Conservation (phyloP, 2,888 invertebrate species). For the Empis livida region DNA sequence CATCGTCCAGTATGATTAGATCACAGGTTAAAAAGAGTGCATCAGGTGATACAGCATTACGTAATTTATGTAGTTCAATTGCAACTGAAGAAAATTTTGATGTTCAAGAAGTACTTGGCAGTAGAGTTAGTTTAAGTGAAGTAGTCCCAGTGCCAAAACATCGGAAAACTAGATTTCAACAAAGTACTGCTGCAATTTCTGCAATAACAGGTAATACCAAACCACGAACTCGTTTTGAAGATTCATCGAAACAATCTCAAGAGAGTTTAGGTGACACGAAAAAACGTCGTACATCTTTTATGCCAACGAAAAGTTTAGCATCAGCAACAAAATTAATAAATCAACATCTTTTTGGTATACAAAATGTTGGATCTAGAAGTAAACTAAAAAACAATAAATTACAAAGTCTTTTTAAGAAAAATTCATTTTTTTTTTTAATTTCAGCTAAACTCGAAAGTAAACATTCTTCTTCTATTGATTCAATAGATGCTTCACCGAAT, state of each 20-base stretch:
- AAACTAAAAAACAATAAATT: not conserved
- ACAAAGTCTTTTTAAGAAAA: not conserved
- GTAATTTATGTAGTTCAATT: constrained; percentile 38
- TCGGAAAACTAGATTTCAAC: constrained; percentile 75
- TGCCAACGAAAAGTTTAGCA: constrained; percentile 51
- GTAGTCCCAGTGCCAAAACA: constrained; percentile 57
- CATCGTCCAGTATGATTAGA: constrained; percentile 39
- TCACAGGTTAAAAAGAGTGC: constrained; percentile 60
- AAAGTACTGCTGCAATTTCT: constrained; percentile 32
- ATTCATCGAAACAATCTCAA: constrained; percentile 38
- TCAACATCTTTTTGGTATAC: constrained; percentile 57
- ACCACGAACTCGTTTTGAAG: constrained; percentile 36
- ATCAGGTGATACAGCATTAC: constrained; percentile 60
- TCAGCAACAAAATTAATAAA: constrained; percentile 60
- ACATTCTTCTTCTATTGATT: constrained; percentile 55
- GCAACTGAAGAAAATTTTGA: constrained; percentile 41
- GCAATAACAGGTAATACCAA: constrained; percentile 2
- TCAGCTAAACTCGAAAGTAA: constrained; percentile 42
- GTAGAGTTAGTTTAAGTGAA: constrained; percentile 48
- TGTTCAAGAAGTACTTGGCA: constrained; percentile 36
- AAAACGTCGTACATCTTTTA: constrained; percentile 42
- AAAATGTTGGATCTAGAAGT: constrained; percentile 38
- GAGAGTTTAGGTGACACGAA: constrained; percentile 38
- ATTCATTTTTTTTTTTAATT: constrained; percentile 5
- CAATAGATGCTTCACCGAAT: constrained; percentile 53